These are phyloP conservation scores for Clivina fossor DNA, from an alignment of 2,888 invertebrate species.

Conservation along the genomic window DNA sequence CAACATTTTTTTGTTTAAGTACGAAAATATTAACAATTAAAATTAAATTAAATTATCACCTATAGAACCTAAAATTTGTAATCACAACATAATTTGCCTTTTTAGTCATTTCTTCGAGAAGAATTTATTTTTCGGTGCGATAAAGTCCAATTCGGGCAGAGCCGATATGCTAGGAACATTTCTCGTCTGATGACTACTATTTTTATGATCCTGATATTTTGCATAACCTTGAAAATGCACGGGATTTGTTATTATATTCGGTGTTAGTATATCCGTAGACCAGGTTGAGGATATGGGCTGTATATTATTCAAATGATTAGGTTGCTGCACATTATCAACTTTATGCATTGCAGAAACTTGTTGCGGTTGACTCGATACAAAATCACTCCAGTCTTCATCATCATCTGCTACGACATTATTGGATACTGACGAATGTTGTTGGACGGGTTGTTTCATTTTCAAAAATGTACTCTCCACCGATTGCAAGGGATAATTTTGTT, in stretches of 20 bases:
- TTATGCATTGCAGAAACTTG: conserved; percentile 40
- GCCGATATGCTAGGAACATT: conserved; percentile 53
- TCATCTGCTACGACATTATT: conserved; percentile 38
- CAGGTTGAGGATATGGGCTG: conserved; percentile 35
- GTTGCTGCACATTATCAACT: conserved; percentile 14
- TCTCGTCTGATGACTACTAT: conserved; percentile 32
- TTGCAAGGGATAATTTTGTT: not conserved
- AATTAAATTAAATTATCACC: conserved; percentile 28
- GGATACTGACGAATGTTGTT: conserved; percentile 10
- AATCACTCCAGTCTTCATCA: conserved; percentile 61
- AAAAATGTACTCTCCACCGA: conserved; percentile 23
- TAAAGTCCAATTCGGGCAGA: conserved; percentile 60
- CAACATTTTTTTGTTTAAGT: conserved; percentile 29
- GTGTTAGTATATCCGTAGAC: conserved; percentile 36
- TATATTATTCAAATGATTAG: conserved; percentile 12
- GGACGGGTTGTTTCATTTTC: conserved; percentile 22
- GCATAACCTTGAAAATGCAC: conserved; percentile 44
- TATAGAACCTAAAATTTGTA: conserved; percentile 24
- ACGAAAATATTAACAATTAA: conserved; percentile 23
- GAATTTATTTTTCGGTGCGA: conserved; percentile 53
- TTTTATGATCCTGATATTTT: conserved; percentile 30
- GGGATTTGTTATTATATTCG: conserved; percentile 50
- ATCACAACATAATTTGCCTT: conserved; percentile 52
- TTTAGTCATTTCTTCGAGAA: conserved; percentile 52
- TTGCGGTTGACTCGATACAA: conserved; percentile 56